Percentiles rank a stretch among this genome's conserved stretches.
Conservation (phyloP, 1,140 invertebrate species). For the Drosophila murphyi region DNA sequence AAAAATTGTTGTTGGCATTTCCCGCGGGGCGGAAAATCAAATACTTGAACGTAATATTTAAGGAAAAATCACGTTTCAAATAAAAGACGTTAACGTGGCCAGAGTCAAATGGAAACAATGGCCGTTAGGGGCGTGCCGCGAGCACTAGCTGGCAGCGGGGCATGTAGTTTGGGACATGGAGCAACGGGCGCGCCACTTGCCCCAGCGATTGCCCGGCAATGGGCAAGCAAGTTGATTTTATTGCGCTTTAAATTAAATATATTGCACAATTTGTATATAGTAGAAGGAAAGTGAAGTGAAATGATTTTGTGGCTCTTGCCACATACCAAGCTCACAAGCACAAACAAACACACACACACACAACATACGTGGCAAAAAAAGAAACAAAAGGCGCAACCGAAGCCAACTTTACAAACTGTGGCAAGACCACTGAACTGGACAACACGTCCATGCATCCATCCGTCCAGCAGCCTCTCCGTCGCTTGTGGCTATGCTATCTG, state of each 20-base stretch:
- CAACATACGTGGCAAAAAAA: slow-evolving; percentile 10
- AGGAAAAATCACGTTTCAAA: slow-evolving; percentile 76
- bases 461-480: slow-evolving; percentile 9
- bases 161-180: not conserved
- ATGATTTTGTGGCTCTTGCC: slow-evolving; percentile 58
- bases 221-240: slow-evolving; percentile 71
- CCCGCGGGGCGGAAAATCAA: slow-evolving; percentile 31
- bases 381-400: not conserved
- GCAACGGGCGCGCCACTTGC: slow-evolving; percentile 31
- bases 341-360: slow-evolving; percentile 28
- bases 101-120: slow-evolving; percentile 68
- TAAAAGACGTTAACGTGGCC: slow-evolving; percentile 77
- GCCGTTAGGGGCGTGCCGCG: slow-evolving; percentile 5
- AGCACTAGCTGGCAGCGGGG: not conserved
- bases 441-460: slow-evolving; percentile 31
- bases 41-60: slow-evolving; percentile 60
- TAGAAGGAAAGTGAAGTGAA: slow-evolving; percentile 67
- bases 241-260: slow-evolving; percentile 80
- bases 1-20: slow-evolving; percentile 38
- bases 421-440: slow-evolving; percentile 75
- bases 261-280: slow-evolving; percentile 72
- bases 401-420: slow-evolving; percentile 42
- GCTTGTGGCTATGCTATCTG: slow-evolving; percentile 31
- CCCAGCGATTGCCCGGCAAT: slow-evolving; percentile 31
- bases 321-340: not conserved